Base-by-base conservation (phyloP, 2,113 vertebrate genomes). In the Acanthochromis polyacanthus region DNA sequence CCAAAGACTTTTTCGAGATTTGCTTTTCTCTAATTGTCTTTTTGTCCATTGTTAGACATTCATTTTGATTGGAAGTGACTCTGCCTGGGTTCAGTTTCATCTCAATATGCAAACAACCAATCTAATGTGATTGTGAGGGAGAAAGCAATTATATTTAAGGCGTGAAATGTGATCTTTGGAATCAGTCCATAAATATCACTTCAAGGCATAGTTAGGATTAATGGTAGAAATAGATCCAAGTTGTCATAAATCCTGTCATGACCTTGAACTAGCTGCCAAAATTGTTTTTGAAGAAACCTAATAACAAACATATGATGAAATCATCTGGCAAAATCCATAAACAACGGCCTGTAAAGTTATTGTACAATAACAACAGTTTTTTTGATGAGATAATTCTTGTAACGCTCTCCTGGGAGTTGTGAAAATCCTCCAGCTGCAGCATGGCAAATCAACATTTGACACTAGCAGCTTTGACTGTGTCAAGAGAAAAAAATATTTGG, bases 391-490 rank as follows among this genome's bases (percentile, higher is more conserved):
- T 86, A 60, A 80, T 78, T 79, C 55, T 73, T 76, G 64, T 20
- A 63, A 52, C 10, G 2, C 8, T 17, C 65, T 75, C 67, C 12
- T 17, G 81, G 55, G 73, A 83, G 61, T 55, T 17, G 16, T 28
- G 53, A 63, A 84, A 81, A 32, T 80, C 69, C 71, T 63, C 64
- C 84, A 90, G 88, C 88, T 77, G 75, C 53, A 62, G 71, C 51
- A 20, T 51, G 43, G 28, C 65, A 80, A 79, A 84, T 80, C 86
- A 88, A 73, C 80, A 67, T 85, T 79, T 82, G 59, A 78, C 64
- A 70, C 77, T 56, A 46, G 66, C 80, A 64, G 76, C 70, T 74
- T 65, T 59, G 52, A 68, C 59, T 45, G 50, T 46, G 50, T 71
- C 16, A 25, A 73, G 48, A 75, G 40, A 83, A 50, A 78, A 43